Conservation (phyloP, 2,113 vertebrate genomes). For the Noturus placidus region DNA sequence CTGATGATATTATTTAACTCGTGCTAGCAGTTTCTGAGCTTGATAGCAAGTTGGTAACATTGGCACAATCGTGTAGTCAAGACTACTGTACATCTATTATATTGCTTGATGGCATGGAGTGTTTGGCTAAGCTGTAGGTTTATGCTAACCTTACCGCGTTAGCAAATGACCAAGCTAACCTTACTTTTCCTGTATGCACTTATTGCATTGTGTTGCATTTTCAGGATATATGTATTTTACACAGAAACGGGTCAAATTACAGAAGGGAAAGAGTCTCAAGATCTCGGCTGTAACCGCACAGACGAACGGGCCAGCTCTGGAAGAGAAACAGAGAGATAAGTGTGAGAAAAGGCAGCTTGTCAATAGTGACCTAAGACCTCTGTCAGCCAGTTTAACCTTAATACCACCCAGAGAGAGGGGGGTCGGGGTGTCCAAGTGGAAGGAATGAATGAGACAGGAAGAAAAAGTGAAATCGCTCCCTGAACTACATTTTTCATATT, state of each 20-base stretch:
- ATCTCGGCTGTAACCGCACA: background rate
- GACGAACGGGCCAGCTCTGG: background rate
- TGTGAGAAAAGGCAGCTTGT: conserved; percentile 9
- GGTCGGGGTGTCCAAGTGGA: background rate
- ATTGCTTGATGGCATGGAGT: background rate
- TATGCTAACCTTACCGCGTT: background rate
- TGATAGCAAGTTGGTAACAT: background rate
- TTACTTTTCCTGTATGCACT: background rate
- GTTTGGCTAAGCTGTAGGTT: background rate
- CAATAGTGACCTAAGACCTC: conserved; percentile 10
- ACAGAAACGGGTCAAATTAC: background rate
- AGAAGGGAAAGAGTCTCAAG: background rate
- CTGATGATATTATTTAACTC: background rate
- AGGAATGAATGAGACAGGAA: conserved; percentile 1
- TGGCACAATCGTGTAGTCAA: background rate
- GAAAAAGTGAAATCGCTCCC: conserved; percentile 5
- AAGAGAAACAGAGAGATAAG: conserved; percentile 23
- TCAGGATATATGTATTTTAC: background rate
- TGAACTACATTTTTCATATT: background rate
- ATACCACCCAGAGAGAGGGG: conserved; percentile 3
- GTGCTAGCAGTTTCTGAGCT: background rate
- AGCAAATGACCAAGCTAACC: too few relatives aligned
- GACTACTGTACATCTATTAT: background rate
- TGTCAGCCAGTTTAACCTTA: background rate
- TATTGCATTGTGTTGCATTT: background rate